A percentile compares a stretch with the other conserved stretches of the same genome.
phyloP scores from a whole-genome alignment of 2,113 vertebrate genomes.

The Eulemur macaco region DNA sequence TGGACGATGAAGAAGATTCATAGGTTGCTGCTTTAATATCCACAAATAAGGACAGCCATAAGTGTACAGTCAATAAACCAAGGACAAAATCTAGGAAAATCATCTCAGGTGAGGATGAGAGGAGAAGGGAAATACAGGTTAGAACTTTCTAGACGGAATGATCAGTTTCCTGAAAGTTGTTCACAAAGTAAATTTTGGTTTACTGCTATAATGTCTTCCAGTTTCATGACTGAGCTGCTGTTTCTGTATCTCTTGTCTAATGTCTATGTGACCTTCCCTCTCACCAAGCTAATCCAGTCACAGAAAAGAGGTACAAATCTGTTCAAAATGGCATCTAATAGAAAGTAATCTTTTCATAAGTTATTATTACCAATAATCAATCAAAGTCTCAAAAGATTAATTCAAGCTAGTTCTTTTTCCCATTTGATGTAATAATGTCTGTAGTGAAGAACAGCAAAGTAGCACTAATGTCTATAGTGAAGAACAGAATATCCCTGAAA shows the following conservation, averaged over 20 bases:
- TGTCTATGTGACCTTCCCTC: background rate
- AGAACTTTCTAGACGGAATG: background rate
- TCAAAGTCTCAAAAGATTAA: slow-evolving; percentile 45
- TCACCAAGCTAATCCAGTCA: background rate
- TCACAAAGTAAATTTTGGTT: background rate
- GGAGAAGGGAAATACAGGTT: background rate
- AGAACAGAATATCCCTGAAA: background rate
- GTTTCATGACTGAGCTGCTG: background rate
- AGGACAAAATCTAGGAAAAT: background rate
- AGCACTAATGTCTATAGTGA: background rate
- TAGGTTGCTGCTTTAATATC: background rate
- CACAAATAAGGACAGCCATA: background rate
- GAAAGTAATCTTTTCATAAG: slow-evolving; percentile 37
- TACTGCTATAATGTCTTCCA: background rate
- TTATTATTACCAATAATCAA: slow-evolving; percentile 31
- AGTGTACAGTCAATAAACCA: background rate
- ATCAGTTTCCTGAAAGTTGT: background rate
- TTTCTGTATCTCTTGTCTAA: background rate
- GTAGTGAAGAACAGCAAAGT: background rate
- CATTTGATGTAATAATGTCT: background rate
- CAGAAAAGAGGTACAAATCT: slow-evolving; percentile 24
- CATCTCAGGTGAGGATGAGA: background rate
- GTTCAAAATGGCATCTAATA: slow-evolving; percentile 8
- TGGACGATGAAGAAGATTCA: background rate
- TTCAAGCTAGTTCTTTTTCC: background rate